Base-by-base conservation (phyloP, 2,888 invertebrate genomes). In the Leuctra nigra region DNA sequence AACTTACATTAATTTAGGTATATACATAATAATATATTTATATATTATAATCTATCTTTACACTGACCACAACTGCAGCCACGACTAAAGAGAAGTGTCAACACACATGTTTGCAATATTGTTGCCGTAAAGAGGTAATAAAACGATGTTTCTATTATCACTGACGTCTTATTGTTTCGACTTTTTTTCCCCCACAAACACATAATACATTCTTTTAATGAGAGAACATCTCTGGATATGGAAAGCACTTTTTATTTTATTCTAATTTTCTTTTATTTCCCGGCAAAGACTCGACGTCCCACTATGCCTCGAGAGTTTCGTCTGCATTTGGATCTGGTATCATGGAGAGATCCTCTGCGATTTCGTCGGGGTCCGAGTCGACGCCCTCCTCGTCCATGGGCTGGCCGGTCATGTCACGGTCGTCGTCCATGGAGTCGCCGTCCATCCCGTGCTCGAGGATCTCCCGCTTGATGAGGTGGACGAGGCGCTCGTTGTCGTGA, bases 301-400 rank as follows among this genome's bases (percentile, higher is more conserved):
- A 61, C 61, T 61, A 61, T 60, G 61, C 61, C 22, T 61, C 61
- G 13, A 61, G 60, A 7, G 52, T 50, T 16, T 62, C 57, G 20
- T 62, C 62, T 36, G 47, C 53, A 11, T 47, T 55, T 1, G 50
- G 18, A 16, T 62, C 62, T 11, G 61, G 61, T 13, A 60, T 59
- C 62, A 62, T 62, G 7, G 62, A 62, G 33, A 62, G 57, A 33
- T 62, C 62, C 50, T 62, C 59, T 3, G 62, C 62, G 57, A 61
- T 61, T 20, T 62, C 62, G 20, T 61, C 62, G 9, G 55, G 59
- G 13, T 62, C 62, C 4, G 60, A 56, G 4, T 59, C 61, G 13
- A 53, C 56, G 18, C 57, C 41, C 20, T 54, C 54, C 18, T 54
- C 59, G 14, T 52, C 54, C 16, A 48, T 47, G 3, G 47, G 55